Base-by-base conservation (phyloP, 2,888 invertebrate species). In the Pecten maximus region DNA sequence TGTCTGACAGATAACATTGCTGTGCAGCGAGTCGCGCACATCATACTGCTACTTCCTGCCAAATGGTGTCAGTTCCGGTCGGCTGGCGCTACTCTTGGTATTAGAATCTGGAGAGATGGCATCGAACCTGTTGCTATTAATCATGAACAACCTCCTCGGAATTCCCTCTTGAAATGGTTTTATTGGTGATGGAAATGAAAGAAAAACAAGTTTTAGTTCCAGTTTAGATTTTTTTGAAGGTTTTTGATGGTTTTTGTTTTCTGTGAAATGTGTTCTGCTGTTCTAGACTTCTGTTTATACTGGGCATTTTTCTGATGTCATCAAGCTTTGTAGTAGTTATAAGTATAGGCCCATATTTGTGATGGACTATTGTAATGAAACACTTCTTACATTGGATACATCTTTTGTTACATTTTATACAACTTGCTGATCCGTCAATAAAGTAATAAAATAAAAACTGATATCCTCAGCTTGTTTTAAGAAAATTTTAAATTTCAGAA, bases 161-260 rank as follows among this genome's bases (percentile, higher is more conserved):
- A 74, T 35, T 74, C 74, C 23, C 74, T 74, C 35, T 74, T 74
- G 74, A 74, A 74, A 74, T 35, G 35, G 3, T 60, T 23, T 23
- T 23, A 60, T n/a, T 60, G 60, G 60, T 74, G 74, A 28, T 74
- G 74, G 74, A 74, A 74, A 74, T 74, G 74, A 74, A 74, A 74
- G 74, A 74, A 74, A 74, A 74, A 74, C 74, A 74, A 74, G 74
- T 74, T 74, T 74, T 74, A 74, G 74, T 74, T 74, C 74, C 74
- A 74, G 35, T 54, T 54, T 35, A 35, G 28, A 74, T 74, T 74
- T 74, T 74, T 74, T 28, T 35, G 12, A 28, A 4, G 35, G 28
- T 28, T 74, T 74, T 74, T 74, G 74, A 74, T 74, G 74, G 35
- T 74, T 74, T 74, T 74, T 74, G 35, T 74, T 74, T 74, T 74